Base-by-base conservation (phyloP, 2,113 vertebrate species). In the Procavia capensis region DNA sequence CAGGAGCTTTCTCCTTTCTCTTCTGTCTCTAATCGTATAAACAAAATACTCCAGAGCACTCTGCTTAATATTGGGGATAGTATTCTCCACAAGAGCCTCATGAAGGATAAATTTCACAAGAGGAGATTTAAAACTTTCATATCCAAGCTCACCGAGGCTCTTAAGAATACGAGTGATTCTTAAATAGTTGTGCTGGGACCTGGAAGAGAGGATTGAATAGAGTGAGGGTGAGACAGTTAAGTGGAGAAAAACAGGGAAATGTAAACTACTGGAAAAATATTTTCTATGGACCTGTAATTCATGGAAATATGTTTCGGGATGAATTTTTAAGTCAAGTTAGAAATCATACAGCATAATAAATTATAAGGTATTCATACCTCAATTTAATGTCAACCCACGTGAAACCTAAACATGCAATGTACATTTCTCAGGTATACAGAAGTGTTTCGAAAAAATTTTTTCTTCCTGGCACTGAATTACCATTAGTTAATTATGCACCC, bases 101-200 rank as follows among this genome's bases (percentile, higher is more conserved):
- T 99, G 99, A 91, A 99, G 98, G 97, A 99, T 99, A 63, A 99
- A 98, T 83, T 98, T 99, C 61, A 99, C 99, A 93, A 99, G 98
- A 2, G 99, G 99, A 88, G 99, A 98, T 97, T 99, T 99, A 98
- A 99, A 99, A 97, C 98, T 99, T 98, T 99, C 99, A 59, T 99
- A 99, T 93, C 99, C 99, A 78, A 99, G 99, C 95, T 99, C 99
- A 0, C 99, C 99, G 59, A 99, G 99, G 82, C 99, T 99, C 98
- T 99, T 99, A 95, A 99, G 98, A 98, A 99, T 99, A 54, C 99
- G 99, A 7, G 99, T 99, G 97, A 99, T 99, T 94, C 99, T 99
- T 97, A 99, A 98, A 97, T 99, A 99, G 98, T 99, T 99, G 98
- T 99, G 99, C 97, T 99, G 99, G 87, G 99, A 99, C 98, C 99